phyloP scores from a whole-genome alignment of 2,888 invertebrate genomes.

The Troides aeacus region DNA sequence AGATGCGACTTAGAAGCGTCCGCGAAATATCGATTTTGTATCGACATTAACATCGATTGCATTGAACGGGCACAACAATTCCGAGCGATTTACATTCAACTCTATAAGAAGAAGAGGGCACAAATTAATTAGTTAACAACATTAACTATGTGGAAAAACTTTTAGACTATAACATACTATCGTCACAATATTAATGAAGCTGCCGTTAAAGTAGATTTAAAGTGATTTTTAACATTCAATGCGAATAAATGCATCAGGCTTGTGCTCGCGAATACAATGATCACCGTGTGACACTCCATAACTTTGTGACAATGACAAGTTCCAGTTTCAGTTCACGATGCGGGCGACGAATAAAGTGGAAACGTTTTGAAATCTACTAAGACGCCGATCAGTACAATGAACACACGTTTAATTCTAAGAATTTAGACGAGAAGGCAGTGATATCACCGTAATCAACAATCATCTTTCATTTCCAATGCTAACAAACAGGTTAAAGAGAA shows the following conservation, averaged over 20 bases:
- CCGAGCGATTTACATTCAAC: conserved; percentile 19
- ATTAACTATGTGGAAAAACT: conserved; percentile 23
- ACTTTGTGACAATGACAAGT: neutral
- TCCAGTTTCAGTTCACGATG: neutral
- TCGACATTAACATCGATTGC: conserved; percentile 17
- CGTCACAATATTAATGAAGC: neutral
- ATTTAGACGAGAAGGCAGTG: conserved; percentile 65
- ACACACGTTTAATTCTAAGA: conserved; percentile 57
- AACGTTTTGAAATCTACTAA: no score
- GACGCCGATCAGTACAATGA: conserved; percentile 50
- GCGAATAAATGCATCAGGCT: conserved; percentile 3
- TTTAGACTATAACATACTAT: conserved; percentile 14
- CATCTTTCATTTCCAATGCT: conserved; percentile 49
- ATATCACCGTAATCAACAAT: conserved; percentile 50
- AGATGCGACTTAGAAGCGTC: conserved; percentile 7
- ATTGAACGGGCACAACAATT: conserved; percentile 23
- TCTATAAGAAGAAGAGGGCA: conserved; percentile 11
- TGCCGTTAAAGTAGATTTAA: neutral
- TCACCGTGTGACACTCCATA: neutral
- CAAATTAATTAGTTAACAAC: conserved; percentile 20
- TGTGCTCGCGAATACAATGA: neutral
- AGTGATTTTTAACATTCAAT: neutral
- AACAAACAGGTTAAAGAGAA: conserved; percentile 58
- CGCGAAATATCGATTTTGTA: neutral
- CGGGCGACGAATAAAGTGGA: no score